Evolutionary conservation across 1,140 invertebrate genomes (phyloP), one percentile per base, ranked within the genome.

Genomic region (Cephus cinctus): DNA sequence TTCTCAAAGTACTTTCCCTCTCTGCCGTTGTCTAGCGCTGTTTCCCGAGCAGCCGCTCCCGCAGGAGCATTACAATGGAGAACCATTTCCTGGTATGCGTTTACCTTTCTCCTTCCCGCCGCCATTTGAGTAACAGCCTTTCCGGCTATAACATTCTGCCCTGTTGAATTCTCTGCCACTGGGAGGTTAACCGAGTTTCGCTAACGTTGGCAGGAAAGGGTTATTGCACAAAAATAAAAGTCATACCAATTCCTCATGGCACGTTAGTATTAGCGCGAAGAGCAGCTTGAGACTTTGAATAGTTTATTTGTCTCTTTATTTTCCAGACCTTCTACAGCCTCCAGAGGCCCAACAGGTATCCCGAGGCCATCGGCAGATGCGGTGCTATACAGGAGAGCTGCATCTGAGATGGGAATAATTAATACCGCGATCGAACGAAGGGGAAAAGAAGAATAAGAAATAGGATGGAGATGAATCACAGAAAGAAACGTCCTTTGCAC

Each of bases 261-360:
- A 5, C 16, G 11, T 9, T 3, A 12, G 2, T 15, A 3, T 4
- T 9, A 9, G 35, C 11, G 11, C 14, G 9, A 11, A 3, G 2
- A 30, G 4, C 27, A 2, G 35, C n/a, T 27, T 6, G 6, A 6
- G 6, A 8, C 25, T 6, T 27, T n/a, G 6, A n/a, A n/a, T n/a
- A n/a, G 16, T 18, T 38, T 3, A 38, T 18, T 18, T 12, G 11
- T 38, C 11, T 38, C 16, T 5, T 5, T 2, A 12, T 31, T 6
- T 67, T 57, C 3, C 63, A 71, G 69, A 69, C 63, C 14, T 71
- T 63, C 41, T 67, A 69, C 50, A 71, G 67, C 46, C 59, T 69
- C 5, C 69, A 69, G 39, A 69, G 69, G 61, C 65, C 69, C 31
- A 57, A 59, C 25, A 59, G 64, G 14, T 67, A 65, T 42, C 46